phyloP scores from a whole-genome alignment of 2,797 vertebrate species.

The Chloroceryle amazona region DNA sequence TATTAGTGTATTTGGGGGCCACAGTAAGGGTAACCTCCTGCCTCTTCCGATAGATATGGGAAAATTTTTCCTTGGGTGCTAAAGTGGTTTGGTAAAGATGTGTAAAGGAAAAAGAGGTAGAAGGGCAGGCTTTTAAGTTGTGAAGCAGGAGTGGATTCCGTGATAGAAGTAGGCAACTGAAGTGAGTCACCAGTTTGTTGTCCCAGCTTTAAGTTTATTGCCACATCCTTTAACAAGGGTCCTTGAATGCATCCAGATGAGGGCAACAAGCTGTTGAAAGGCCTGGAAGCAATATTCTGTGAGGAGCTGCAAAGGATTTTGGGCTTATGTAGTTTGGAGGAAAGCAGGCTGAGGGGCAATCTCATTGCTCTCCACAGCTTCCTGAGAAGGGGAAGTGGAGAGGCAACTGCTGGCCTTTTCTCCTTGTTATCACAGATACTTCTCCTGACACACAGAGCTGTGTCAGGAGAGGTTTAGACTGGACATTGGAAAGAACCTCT shows the following conservation, averaged over 20 bases:
- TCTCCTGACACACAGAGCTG: not conserved
- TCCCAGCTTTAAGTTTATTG: not conserved
- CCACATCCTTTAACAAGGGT: not conserved
- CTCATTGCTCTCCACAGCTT: not conserved
- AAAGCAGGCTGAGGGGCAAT: not conserved
- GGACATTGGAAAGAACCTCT: not conserved
- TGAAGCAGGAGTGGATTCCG: not conserved
- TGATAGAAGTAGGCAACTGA: not conserved
- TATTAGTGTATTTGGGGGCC: conserved; percentile 34
- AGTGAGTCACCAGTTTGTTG: not conserved
- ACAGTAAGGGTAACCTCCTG: not conserved
- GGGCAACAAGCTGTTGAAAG: not conserved
- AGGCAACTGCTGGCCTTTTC: not conserved
- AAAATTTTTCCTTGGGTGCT: not conserved
- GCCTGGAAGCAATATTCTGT: not conserved
- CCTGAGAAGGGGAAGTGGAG: not conserved
- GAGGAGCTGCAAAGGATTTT: not conserved
- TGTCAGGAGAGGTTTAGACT: not conserved
- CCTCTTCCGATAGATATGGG: not conserved
- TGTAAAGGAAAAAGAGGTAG: not conserved
- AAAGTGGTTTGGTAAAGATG: not conserved
- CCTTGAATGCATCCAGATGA: not conserved
- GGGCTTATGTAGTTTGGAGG: not conserved
- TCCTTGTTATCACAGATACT: not conserved
- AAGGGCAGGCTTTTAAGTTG: not conserved